These are phyloP conservation scores for Phoenicopterus ruber DNA, from an alignment of 2,113 vertebrate species.

Conservation along the genomic window DNA sequence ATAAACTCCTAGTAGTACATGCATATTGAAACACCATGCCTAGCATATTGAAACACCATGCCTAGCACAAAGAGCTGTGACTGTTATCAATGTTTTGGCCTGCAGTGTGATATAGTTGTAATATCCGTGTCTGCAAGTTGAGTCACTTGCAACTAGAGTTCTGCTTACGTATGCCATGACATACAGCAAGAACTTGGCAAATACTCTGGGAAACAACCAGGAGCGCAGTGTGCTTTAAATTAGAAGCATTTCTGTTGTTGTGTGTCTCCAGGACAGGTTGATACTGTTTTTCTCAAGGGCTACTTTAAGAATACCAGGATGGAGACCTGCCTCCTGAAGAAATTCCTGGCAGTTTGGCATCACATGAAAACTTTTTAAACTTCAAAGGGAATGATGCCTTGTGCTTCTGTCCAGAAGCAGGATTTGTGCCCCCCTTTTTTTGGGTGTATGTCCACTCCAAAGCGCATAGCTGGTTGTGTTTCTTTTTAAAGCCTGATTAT, in stretches of 20 bases:
- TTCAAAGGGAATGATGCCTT: background rate
- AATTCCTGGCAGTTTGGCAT: background rate
- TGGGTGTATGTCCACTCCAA: background rate
- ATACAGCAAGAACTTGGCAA: background rate
- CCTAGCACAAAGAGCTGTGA: background rate
- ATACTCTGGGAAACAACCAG: background rate
- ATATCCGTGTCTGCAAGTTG: background rate
- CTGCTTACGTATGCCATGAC: background rate
- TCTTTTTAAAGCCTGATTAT: background rate
- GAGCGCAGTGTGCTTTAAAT: background rate
- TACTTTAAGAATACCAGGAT: background rate
- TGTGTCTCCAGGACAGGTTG: background rate
- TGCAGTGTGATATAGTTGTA: background rate
- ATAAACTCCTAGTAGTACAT: no score
- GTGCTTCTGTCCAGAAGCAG: background rate
- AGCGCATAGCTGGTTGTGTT: background rate
- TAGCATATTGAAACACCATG: background rate
- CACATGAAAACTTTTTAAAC: background rate
- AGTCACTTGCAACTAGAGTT: background rate
- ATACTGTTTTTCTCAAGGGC: background rate
- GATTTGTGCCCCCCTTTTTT: background rate
- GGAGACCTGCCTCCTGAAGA: background rate
- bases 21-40: background rate
- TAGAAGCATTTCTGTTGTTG: background rate
- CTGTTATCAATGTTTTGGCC: background rate